These are phyloP conservation scores for Dascyllus trimaculatus DNA, from an alignment of 2,113 vertebrate genomes.

Conservation along the genomic window DNA sequence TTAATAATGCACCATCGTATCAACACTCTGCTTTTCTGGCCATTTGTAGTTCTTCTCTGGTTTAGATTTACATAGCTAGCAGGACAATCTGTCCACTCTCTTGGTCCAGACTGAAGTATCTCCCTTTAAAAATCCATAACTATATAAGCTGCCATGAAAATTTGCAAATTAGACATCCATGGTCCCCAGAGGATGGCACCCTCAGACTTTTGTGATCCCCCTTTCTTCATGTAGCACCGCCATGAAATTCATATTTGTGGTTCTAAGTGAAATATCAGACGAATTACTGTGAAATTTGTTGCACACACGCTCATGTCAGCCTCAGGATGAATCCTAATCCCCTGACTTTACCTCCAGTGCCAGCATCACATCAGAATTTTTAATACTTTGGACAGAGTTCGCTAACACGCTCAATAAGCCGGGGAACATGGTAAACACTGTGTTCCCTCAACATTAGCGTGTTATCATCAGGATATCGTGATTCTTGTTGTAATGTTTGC, in stretches of 20 bases:
- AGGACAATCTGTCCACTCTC: background rate
- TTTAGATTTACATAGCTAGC: background rate
- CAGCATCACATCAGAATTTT: too few relatives aligned
- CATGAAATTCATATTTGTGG: background rate
- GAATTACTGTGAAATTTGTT: too few relatives aligned
- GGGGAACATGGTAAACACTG: background rate
- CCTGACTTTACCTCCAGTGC: too few relatives aligned
- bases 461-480: too few relatives aligned
- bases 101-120: background rate
- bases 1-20: slow-evolving; percentile 27
- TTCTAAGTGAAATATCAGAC: background rate
- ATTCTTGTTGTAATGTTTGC: too few relatives aligned
- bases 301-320: too few relatives aligned
- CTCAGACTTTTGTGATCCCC: background rate
- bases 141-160: background rate
- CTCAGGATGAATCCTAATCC: too few relatives aligned
- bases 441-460: background rate
- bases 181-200: background rate
- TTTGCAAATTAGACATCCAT: background rate
- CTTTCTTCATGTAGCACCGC: background rate
- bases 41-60: too few relatives aligned
- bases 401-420: too few relatives aligned
- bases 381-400: too few relatives aligned
- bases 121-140: background rate
- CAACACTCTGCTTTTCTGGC: slow-evolving; percentile 16